phyloP scores from a whole-genome alignment of 2,797 vertebrate species.

The Danio jaintianensis region DNA sequence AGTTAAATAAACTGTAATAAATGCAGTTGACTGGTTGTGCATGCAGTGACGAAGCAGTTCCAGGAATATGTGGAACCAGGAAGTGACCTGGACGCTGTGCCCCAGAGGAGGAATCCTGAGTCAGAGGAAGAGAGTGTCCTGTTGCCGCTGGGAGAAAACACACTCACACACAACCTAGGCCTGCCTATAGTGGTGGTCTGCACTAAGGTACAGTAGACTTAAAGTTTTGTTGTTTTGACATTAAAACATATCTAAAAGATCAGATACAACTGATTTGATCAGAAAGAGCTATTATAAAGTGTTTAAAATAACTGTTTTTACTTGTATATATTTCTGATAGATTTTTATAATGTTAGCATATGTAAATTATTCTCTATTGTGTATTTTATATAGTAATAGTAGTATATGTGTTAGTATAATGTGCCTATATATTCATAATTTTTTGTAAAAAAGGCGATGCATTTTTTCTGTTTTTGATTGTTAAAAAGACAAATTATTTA shows the following conservation, averaged over 20 bases:
- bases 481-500: too few species aligned
- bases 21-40: background rate
- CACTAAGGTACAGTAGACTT: slow-evolving; percentile 52
- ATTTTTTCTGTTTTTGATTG: too few species aligned
- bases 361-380: too few species aligned
- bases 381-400: too few species aligned
- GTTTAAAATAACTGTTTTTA: too few species aligned
- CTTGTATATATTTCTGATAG: too few species aligned
- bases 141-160: slow-evolving; percentile 94
- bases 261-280: background rate
- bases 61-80: slow-evolving; percentile 97
- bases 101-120: slow-evolving; percentile 91
- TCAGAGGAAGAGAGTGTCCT: slow-evolving; percentile 91
- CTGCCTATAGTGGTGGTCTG: slow-evolving; percentile 96
- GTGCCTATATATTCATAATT: too few species aligned
- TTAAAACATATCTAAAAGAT: background rate
- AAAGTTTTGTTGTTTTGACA: background rate
- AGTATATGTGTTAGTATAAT: too few species aligned
- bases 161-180: slow-evolving; percentile 95
- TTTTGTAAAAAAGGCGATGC: too few species aligned
- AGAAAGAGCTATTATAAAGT: too few species aligned
- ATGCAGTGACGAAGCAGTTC: slow-evolving; percentile 94
- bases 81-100: slow-evolving; percentile 89
- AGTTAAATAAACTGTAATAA: background rate
- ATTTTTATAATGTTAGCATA: too few species aligned